Evolutionary conservation across 64 coral and sea anemone genomes (phyloP), one percentile per base, ranked within the genome.

Genomic region (Pocillopora damicornis): DNA sequence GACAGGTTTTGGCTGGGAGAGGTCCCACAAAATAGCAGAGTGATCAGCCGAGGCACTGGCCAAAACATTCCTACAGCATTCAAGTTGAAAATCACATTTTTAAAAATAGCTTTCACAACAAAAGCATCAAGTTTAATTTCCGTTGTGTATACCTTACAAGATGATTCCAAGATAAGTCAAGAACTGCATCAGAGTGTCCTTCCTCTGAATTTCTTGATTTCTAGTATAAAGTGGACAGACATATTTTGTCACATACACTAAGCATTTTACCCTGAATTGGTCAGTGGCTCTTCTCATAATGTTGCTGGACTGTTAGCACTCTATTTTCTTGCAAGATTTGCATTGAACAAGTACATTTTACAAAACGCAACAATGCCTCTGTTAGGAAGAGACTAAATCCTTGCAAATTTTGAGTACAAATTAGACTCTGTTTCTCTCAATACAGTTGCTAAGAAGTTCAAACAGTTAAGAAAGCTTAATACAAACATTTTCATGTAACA

Each of bases 81-180:
- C n/a, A 58, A 82, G 60, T 73, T 56, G 5, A 65, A 71, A 71
- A 25, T 23, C 64, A 67, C 25, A 71, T 25, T 25, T 25, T 71
- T n/a, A 71, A n/a, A 20, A 71, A 71, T 23, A 71, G 67, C 25
- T 26, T 63, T 15, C 16, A 75, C 69, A 60, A 38, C 76, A 78
- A 78, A 11, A 25, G 18, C 22, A 71, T 6, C n/a, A 23, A 8
- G 42, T 76, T 18, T 51, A 5, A 14, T 37, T 35, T 17, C 4
- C 35, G 9, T 35, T n/a, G 12, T 11, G 58, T 2, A 0, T 61
- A 98, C 95, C 96, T 94, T 16, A 91, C 88, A 92, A 87, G 87
- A 73, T 75, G 93, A 75, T 98, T 98, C 96, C 96, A 98, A 12
- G 96, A 95, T 18, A 98, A 92, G 79, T 92, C 92, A 20, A 98